Percentiles rank a stretch among this genome's conserved stretches.
Conservation (phyloP, 2,888 invertebrate genomes). For the Scaptomyza reducta region DNA sequence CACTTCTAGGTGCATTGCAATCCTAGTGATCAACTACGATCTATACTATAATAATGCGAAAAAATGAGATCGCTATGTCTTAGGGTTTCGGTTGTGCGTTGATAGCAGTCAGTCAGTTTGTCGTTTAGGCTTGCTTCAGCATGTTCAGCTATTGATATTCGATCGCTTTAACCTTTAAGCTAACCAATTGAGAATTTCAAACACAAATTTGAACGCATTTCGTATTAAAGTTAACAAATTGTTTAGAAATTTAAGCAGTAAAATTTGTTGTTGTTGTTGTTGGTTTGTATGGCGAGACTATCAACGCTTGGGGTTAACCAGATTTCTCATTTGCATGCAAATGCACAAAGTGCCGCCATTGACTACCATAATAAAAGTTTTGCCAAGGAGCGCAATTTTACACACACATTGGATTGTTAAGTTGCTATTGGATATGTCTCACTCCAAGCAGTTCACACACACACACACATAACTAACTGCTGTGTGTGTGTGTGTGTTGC, state of each 20-base stretch:
- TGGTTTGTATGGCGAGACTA: constrained; percentile 12
- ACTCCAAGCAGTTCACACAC: constrained; percentile 6
- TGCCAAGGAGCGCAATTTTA: constrained; percentile 18
- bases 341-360: constrained; percentile 40
- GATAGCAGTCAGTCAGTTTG: constrained; percentile 1
- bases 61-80: background rate
- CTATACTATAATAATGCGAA: too few species aligned
- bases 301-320: constrained; percentile 65
- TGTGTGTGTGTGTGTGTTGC: constrained; percentile 31
- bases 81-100: background rate
- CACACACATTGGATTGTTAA: constrained; percentile 26
- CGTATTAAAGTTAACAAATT: constrained; percentile 10
- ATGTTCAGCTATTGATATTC: too few species aligned
- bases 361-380: constrained; percentile 51
- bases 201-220: background rate
- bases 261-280: constrained; percentile 2
- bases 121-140: too few species aligned
- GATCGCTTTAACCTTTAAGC: too few species aligned
- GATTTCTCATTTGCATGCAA: constrained; percentile 65
- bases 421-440: constrained; percentile 38
- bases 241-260: background rate
- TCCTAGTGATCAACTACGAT: too few species aligned
- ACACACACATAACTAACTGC: background rate
- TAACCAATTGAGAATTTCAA: too few species aligned
- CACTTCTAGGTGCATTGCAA: too few species aligned